Percentiles rank a stretch among this genome's conserved stretches.
Evolutionary conservation across 1,140 invertebrate species (phyloP).

Genomic region (Cotesia vestalis): DNA sequence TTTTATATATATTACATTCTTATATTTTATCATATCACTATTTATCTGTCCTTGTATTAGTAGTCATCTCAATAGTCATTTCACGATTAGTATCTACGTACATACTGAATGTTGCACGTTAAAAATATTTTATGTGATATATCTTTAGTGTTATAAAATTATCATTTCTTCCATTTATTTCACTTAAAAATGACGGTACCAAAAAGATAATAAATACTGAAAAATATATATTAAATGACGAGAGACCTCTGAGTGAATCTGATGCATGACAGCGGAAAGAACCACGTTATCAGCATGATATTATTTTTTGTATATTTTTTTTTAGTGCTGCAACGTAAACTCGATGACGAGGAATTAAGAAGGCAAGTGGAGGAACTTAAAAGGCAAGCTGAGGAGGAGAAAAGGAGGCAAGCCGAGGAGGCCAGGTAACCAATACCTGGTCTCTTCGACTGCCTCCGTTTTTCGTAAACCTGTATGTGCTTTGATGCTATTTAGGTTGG

Average conservation of each 20-base stretch:
- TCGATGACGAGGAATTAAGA: slow-evolving; percentile 42
- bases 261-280: neutral
- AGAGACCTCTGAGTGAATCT: neutral
- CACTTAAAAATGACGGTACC: neutral
- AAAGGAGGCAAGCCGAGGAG: slow-evolving; percentile 51
- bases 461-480: slow-evolving; percentile 31
- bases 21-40: no score
- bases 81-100: neutral
- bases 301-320: slow-evolving; percentile 11
- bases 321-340: slow-evolving; percentile 42
- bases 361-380: slow-evolving; percentile 43
- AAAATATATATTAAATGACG: neutral
- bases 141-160: neutral
- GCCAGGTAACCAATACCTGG: slow-evolving; percentile 41
- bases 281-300: neutral
- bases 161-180: neutral
- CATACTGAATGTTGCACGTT: neutral
- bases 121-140: neutral
- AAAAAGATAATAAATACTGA: neutral
- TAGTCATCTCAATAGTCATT: no score
- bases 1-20: no score
- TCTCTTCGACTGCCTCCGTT: slow-evolving; percentile 35
- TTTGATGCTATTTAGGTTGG: slow-evolving; percentile 41
- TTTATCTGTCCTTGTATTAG: no score
- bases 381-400: slow-evolving; percentile 52